Conservation (phyloP, 2,797 vertebrate genomes). For the Arctocebus calabarensis region DNA sequence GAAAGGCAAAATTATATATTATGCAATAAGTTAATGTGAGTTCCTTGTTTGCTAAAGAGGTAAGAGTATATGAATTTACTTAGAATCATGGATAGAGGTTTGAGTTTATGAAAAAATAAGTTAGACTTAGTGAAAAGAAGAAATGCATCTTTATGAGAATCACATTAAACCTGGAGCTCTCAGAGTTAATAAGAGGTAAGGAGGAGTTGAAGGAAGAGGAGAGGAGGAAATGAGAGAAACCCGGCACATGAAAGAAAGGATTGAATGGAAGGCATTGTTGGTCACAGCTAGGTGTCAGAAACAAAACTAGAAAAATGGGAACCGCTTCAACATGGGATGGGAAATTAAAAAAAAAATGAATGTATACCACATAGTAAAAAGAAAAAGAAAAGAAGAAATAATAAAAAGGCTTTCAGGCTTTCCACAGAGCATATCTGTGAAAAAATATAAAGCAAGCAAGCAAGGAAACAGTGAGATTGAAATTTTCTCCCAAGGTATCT, state of each 20-base stretch:
- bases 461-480: constrained; percentile 87
- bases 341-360: constrained; percentile 81
- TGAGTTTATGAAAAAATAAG: constrained; percentile 78
- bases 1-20: constrained; percentile 76
- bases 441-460: constrained; percentile 86
- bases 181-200: constrained; percentile 88
- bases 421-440: constrained; percentile 80
- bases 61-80: constrained; percentile 56
- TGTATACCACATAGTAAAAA: constrained; percentile 84
- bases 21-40: constrained; percentile 80
- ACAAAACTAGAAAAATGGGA: constrained; percentile 88
- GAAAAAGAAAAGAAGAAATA: constrained; percentile 88
- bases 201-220: constrained; percentile 83
- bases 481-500: constrained; percentile 88
- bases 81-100: constrained; percentile 81
- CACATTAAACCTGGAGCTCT: constrained; percentile 79
- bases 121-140: constrained; percentile 75
- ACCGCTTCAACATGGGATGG: constrained; percentile 86
- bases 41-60: constrained; percentile 77
- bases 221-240: constrained; percentile 85
- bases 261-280: constrained; percentile 87
- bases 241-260: constrained; percentile 87
- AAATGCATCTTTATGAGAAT: constrained; percentile 77
- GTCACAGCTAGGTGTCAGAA: constrained; percentile 88
- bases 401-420: constrained; percentile 87